Base-by-base conservation (phyloP, 2,797 vertebrate species). In the Poeciliopsis presidionis region DNA sequence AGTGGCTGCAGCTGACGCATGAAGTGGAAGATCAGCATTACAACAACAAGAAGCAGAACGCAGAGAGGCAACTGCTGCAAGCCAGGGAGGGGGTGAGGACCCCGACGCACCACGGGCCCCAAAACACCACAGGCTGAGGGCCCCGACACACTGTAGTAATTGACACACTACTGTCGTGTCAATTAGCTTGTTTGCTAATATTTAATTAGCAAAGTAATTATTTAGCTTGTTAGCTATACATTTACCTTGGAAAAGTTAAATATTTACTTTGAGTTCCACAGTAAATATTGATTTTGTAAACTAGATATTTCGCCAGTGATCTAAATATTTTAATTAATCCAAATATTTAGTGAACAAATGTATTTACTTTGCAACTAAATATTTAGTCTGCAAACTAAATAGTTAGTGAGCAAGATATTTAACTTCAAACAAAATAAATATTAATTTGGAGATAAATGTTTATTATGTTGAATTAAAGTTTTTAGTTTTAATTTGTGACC, bases 21-120 rank as follows among this genome's bases (percentile, higher is more conserved):
- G 95, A 96, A 80, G 80, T 96, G 1, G 95, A 95, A 30, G 93
- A 90, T 78, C 97, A 98, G 1, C 98, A 99, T 90, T 99, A 98
- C 89, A 98, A 98, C 90, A 95, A 97, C 87, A 98, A 99, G 95
- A 97, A 97, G 51, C 97, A 98, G 81, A 97, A 93, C 53, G 98
- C 98, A 6, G 98, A 99, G 94, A 95, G 94, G 89, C 98, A 98
- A 43, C 94, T 99, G 82, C 94, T 96, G 51, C 94, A 97, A 65
- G 98, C 98, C 87, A 96, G 97, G 86, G 98, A 99, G 72, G 98
- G 98, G 97, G 97, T 98, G 95, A 93, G 81, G n/a, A 14, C 46
- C 45, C 13, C 45, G 0, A 4, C 12, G 4, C 46, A 1, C 36
- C 4, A 36, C 4, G 4, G 45, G 45, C 45, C 12, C 45, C 12